phyloP scores from a whole-genome alignment of 2,797 vertebrate genomes.

The Schizopygopsis pylzovi region DNA sequence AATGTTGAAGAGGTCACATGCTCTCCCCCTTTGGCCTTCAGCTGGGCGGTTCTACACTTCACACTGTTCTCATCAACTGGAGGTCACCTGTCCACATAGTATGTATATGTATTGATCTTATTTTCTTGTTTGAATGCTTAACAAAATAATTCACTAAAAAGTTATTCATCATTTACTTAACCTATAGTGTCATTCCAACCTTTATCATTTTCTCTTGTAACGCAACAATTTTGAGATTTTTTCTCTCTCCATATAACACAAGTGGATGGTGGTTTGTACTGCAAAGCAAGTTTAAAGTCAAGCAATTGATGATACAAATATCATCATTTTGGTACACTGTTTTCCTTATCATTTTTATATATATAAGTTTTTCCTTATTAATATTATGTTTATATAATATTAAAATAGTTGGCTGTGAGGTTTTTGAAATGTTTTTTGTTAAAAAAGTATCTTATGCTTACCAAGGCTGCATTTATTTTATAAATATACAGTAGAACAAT shows the following conservation, averaged over 20 bases:
- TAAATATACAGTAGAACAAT: neutral
- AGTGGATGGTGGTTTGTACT: neutral
- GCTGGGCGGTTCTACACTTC: slow-evolving; percentile 14
- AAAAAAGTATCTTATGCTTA: neutral
- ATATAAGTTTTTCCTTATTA: too few species aligned
- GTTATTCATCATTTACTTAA: neutral
- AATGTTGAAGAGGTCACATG: slow-evolving; percentile 36
- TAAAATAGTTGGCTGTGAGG: neutral
- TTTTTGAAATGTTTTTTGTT: neutral
- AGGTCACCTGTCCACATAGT: slow-evolving; percentile 22
- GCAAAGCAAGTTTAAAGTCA: too few species aligned
- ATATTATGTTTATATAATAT: neutral
- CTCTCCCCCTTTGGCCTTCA: slow-evolving; percentile 26
- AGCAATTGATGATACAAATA: neutral
- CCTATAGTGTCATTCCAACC: too few species aligned
- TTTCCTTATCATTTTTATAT: neutral
- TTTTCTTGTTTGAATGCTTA: neutral
- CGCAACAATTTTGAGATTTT: neutral
- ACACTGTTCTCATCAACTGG: slow-evolving; percentile 14
- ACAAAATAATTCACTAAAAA: neutral
- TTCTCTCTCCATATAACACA: neutral
- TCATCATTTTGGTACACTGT: neutral
- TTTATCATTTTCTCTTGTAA: neutral
- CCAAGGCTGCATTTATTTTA: neutral
- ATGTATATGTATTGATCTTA: too few species aligned